Percentiles rank a stretch among this genome's conserved stretches.
phyloP scores from a whole-genome alignment of 2,797 vertebrate species.

The Acipenser transmontanus region DNA sequence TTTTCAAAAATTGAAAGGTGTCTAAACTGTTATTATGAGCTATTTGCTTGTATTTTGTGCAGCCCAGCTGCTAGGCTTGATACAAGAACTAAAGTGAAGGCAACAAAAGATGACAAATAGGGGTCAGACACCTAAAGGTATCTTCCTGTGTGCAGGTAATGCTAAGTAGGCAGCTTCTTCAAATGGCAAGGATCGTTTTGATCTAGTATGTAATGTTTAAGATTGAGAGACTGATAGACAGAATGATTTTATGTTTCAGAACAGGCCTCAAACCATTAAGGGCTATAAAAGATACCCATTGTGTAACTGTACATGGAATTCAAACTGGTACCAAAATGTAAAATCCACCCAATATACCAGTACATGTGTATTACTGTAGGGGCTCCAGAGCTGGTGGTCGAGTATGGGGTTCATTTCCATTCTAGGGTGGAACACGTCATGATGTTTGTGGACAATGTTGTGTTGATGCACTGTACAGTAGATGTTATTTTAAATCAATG shows the following conservation, averaged over 20 bases:
- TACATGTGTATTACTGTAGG: too few species aligned
- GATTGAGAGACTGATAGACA: background rate
- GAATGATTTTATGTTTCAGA: background rate
- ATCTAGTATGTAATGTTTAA: background rate
- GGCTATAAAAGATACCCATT: too few species aligned
- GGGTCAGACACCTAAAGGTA: background rate
- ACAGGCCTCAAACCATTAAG: background rate
- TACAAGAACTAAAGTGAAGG: slow-evolving; percentile 2
- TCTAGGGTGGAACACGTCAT: too few species aligned
- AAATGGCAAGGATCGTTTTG: slow-evolving; percentile 17
- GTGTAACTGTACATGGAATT: too few species aligned
- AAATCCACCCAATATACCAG: too few species aligned
- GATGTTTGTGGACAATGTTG: too few species aligned
- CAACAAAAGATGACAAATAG: slow-evolving; percentile 9
- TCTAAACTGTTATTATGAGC: slow-evolving; percentile 10
- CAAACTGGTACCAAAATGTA: too few species aligned
- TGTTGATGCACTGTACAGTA: too few species aligned
- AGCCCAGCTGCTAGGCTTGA: background rate
- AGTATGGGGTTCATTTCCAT: too few species aligned
- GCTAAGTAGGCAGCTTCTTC: background rate
- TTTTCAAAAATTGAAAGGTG: slow-evolving; percentile 16
- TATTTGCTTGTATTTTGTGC: slow-evolving; percentile 11
- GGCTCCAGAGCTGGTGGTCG: too few species aligned
- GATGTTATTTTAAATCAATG: too few species aligned
- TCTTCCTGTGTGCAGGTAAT: background rate